Evolutionary conservation across 2,113 vertebrate species (phyloP).

Genomic region (Monarcha castaneiventris): DNA sequence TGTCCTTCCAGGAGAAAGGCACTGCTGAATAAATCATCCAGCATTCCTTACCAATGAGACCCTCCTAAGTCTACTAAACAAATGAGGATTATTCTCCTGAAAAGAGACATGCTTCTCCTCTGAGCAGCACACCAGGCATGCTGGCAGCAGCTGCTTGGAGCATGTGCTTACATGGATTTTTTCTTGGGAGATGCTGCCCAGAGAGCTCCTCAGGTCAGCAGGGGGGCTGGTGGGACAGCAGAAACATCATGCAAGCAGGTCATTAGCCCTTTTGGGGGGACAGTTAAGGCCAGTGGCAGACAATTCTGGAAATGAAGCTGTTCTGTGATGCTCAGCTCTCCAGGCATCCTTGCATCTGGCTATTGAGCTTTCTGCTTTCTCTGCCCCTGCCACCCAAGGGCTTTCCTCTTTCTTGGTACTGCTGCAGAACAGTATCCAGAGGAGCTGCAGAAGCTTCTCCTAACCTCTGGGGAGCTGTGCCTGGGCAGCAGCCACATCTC

Average conservation of each 20-base stretch:
- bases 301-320: not conserved
- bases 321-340: not conserved
- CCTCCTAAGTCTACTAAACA: not conserved
- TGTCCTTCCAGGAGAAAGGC: slow-evolving; percentile 22
- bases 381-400: not conserved
- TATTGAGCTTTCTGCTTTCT: not conserved
- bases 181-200: not conserved
- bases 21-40: slow-evolving; percentile 8
- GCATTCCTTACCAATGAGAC: not conserved
- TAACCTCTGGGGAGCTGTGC: not conserved
- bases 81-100: not conserved
- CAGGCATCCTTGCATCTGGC: not conserved
- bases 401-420: not conserved
- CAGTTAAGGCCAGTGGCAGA: not conserved
- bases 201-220: not conserved
- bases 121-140: not conserved
- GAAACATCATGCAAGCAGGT: not conserved
- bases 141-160: not conserved
- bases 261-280: not conserved
- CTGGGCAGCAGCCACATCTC: not conserved
- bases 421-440: not conserved
- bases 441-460: not conserved
- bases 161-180: not conserved
- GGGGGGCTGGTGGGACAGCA: not conserved
- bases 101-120: not conserved